A percentile compares a stretch with the other conserved stretches of the same genome.
phyloP scores from a whole-genome alignment of 1,140 invertebrate genomes.

The Leguminivora glycinivorella region DNA sequence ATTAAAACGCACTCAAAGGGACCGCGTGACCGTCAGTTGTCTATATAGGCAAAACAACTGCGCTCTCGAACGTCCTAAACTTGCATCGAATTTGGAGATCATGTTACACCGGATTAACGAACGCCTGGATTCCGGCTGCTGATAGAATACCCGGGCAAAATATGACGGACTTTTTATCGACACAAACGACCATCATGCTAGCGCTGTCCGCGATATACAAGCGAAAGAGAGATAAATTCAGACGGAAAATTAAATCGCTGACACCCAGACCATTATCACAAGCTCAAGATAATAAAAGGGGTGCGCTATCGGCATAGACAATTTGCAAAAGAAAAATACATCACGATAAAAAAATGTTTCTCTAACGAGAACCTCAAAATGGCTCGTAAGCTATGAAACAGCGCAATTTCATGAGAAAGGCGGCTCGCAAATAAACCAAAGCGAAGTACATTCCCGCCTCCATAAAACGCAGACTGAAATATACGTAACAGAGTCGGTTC shows the following conservation, averaged over 20 bases:
- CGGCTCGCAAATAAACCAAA: conserved; percentile 71
- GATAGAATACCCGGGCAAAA: background rate
- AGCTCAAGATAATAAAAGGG: conserved; percentile 49
- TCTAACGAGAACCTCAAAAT: conserved; percentile 68
- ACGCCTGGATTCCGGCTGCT: background rate
- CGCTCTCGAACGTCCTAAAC: background rate
- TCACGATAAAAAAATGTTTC: conserved; percentile 63
- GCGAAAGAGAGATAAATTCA: background rate
- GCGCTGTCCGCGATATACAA: background rate
- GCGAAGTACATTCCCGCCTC: conserved; percentile 68
- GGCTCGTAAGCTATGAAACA: conserved; percentile 73
- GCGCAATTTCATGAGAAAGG: conserved; percentile 72
- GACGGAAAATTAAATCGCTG: background rate
- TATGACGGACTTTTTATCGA: background rate
- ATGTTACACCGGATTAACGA: background rate
- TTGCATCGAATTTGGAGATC: conserved; percentile 30
- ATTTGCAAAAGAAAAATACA: conserved; percentile 59
- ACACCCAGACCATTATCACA: background rate
- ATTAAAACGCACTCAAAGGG: no score
- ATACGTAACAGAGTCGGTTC: conserved; percentile 67
- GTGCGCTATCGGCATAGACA: conserved; percentile 40
- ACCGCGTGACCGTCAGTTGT: no score
- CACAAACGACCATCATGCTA: background rate
- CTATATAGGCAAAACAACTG: no score
- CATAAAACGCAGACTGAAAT: conserved; percentile 73